A percentile compares a stretch with the other conserved stretches of the same genome.
Conservation (phyloP, 2,113 vertebrate species). For the Peromyscus maniculatus region DNA sequence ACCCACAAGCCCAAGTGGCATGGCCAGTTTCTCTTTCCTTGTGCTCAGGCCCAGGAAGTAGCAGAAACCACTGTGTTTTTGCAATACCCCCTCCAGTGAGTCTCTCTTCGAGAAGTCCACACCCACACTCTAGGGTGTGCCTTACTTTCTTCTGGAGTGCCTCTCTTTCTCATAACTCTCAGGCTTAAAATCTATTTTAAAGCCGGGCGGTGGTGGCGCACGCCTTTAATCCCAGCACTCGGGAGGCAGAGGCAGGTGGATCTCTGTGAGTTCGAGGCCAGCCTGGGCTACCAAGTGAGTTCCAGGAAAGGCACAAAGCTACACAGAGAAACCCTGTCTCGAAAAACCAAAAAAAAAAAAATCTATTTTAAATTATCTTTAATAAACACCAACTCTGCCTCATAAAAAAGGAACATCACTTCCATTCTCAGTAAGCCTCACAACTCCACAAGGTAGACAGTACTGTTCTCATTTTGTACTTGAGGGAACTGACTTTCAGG, state of each 20-base stretch:
- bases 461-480: not conserved
- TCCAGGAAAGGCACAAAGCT: no score
- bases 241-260: no score
- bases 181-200: slow-evolving; percentile 1
- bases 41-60: not conserved
- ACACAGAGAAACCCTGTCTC: no score
- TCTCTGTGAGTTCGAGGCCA: no score
- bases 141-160: not conserved
- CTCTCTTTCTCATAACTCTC: not conserved
- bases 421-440: not conserved
- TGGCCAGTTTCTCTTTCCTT: slow-evolving; percentile 1
- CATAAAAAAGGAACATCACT: not conserved
- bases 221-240: no score
- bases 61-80: not conserved
- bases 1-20: not conserved
- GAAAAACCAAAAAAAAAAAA: no score
- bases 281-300: no score
- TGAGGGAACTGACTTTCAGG: not conserved
- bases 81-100: not conserved
- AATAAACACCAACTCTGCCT: not conserved
- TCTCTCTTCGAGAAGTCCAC: not conserved
- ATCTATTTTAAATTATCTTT: not conserved
- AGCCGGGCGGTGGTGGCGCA: no score
- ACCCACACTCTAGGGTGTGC: not conserved
- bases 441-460: not conserved